These are phyloP conservation scores for Sussaba pulchella DNA, from an alignment of 2,888 invertebrate genomes.

Conservation along the genomic window DNA sequence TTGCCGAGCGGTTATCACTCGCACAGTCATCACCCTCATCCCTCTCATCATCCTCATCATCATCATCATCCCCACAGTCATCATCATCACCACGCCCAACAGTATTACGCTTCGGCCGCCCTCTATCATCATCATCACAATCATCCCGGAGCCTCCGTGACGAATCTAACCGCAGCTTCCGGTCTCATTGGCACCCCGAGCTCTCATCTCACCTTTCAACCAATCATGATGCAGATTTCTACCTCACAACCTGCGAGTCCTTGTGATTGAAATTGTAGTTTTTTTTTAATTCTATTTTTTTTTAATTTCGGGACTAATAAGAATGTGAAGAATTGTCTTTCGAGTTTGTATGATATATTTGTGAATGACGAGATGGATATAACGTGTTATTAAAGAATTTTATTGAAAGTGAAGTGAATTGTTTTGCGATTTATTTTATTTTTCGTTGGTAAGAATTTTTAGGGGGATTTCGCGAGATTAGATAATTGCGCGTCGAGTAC, in stretches of 20 bases:
- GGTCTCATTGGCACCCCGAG: constrained; percentile 67
- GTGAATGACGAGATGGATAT: constrained; percentile 5
- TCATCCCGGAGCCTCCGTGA: constrained; percentile 69
- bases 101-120: constrained; percentile 83
- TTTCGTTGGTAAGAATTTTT: not conserved
- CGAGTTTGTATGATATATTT: constrained; percentile 29
- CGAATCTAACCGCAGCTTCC: constrained; percentile 65
- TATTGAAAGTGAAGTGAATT: constrained; percentile 1
- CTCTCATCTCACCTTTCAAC: constrained; percentile 72
- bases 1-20: constrained; percentile 68
- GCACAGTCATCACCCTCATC: constrained; percentile 58
- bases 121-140: constrained; percentile 82
- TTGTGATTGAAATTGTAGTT: constrained; percentile 73
- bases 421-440: constrained; percentile 8
- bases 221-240: constrained; percentile 77
- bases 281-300: constrained; percentile 17
- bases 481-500: not conserved
- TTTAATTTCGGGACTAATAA: constrained; percentile 6
- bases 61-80: constrained; percentile 73
- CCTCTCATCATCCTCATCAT: constrained; percentile 66
- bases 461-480: not conserved
- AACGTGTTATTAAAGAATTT: constrained; percentile 28
- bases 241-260: constrained; percentile 78
- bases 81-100: constrained; percentile 78
- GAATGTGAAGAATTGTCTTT: constrained; percentile 5